These are phyloP conservation scores for Pogonocichla stellata DNA, from an alignment of 2,113 vertebrate genomes.

Conservation along the genomic window DNA sequence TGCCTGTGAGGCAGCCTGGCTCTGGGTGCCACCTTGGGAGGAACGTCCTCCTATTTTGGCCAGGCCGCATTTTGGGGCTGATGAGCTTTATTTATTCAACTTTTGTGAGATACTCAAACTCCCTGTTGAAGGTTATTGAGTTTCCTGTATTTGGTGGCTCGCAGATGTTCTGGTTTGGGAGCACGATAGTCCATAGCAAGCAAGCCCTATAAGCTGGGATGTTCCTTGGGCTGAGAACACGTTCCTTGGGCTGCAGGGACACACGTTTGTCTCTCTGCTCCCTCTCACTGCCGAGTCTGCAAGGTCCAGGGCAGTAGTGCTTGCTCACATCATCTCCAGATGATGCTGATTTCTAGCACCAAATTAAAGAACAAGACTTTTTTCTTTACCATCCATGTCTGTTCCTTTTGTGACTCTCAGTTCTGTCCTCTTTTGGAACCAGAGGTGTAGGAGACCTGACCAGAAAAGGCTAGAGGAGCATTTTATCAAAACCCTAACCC, in stretches of 20 bases:
- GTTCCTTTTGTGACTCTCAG: not conserved
- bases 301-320: not conserved
- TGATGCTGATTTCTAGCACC: not conserved
- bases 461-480: not conserved
- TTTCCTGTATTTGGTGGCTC: not conserved
- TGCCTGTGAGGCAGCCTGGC: not conserved
- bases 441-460: not conserved
- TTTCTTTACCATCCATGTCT: not conserved
- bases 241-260: not conserved
- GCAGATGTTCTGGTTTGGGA: not conserved
- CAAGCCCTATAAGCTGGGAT: not conserved
- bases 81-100: conserved; percentile 19
- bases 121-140: not conserved
- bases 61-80: not conserved
- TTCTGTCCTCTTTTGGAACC: not conserved
- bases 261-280: fast-evolving
- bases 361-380: not conserved
- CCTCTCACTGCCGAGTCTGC: not conserved
- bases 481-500: not conserved
- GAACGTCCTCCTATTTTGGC: fast-evolving
- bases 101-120: not conserved
- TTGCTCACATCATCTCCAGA: not conserved
- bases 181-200: fast-evolving
- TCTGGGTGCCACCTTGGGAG: not conserved
- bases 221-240: fast-evolving